phyloP scores from a whole-genome alignment of 1,140 invertebrate genomes.

The Asobara japonica region DNA sequence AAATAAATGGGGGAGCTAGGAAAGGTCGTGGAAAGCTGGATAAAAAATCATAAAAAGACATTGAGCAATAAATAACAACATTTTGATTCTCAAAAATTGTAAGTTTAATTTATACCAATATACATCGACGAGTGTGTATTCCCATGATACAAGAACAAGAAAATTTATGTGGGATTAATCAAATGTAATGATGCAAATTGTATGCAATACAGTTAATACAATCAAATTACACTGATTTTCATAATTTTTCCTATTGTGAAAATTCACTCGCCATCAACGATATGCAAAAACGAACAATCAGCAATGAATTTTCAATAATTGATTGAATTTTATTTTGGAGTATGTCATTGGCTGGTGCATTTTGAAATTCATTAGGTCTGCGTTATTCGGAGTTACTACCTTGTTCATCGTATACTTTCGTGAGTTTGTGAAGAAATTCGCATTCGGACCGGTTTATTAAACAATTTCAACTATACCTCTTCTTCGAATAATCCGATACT shows the following conservation, averaged over 20 bases:
- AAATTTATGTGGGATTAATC: conserved; percentile 44
- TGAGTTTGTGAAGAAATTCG: conserved; percentile 51
- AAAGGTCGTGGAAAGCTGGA: too few species aligned
- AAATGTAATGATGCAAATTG: conserved; percentile 44
- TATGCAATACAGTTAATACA: conserved; percentile 44
- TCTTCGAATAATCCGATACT: conserved; percentile 38
- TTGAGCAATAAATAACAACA: not conserved
- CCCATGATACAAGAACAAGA: conserved; percentile 45
- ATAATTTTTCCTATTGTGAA: conserved; percentile 14
- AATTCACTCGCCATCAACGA: conserved; percentile 37
- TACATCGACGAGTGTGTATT: conserved; percentile 51
- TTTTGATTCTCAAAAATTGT: conserved; percentile 61
- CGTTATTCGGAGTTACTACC: not conserved
- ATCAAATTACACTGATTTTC: conserved; percentile 45
- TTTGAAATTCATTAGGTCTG: not conserved
- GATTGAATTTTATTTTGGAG: conserved; percentile 9
- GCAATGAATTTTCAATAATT: conserved; percentile 42
- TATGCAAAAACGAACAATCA: conserved; percentile 53
- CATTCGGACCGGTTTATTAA: conserved; percentile 54
- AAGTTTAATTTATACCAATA: conserved; percentile 59
- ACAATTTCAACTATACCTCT: conserved; percentile 47
- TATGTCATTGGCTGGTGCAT: not conserved
- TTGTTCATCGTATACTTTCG: conserved; percentile 59
- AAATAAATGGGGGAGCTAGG: too few species aligned
- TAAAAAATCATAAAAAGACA: not conserved